Percentiles rank a stretch among this genome's conserved stretches.
Conservation (phyloP, 2,113 vertebrate species). For the Engraulis encrasicolus region DNA sequence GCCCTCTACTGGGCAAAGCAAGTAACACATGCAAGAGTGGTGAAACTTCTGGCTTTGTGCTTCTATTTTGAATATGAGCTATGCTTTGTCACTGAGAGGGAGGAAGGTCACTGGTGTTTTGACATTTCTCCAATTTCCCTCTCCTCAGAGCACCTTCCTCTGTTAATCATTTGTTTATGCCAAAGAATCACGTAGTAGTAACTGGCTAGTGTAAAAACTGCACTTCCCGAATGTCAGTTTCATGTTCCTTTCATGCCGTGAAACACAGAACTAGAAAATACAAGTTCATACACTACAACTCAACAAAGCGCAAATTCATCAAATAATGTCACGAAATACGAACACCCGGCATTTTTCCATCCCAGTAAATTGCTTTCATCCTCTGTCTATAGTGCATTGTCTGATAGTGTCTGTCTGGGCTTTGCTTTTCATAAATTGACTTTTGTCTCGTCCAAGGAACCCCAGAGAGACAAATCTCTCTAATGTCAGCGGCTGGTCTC, state of each 20-base stretch:
- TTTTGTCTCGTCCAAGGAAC: background rate
- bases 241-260: background rate
- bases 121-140: background rate
- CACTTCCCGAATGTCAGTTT: background rate
- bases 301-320: background rate
- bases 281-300: background rate
- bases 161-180: background rate
- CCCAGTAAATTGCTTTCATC: background rate
- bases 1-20: background rate
- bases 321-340: background rate
- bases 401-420: background rate
- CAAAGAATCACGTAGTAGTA: background rate
- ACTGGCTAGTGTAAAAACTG: background rate
- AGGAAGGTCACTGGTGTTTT: slow-evolving; percentile 4
- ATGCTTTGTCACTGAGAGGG: background rate
- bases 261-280: background rate
- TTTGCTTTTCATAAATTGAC: background rate
- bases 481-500: background rate
- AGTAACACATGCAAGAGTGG: background rate
- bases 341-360: background rate
- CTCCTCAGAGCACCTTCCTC: background rate
- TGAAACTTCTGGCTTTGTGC: background rate
- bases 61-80: background rate
- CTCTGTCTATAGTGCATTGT: background rate
- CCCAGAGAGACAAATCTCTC: background rate